These are phyloP conservation scores for Maniola hyperantus DNA, from an alignment of 2,888 invertebrate genomes.

Conservation along the genomic window DNA sequence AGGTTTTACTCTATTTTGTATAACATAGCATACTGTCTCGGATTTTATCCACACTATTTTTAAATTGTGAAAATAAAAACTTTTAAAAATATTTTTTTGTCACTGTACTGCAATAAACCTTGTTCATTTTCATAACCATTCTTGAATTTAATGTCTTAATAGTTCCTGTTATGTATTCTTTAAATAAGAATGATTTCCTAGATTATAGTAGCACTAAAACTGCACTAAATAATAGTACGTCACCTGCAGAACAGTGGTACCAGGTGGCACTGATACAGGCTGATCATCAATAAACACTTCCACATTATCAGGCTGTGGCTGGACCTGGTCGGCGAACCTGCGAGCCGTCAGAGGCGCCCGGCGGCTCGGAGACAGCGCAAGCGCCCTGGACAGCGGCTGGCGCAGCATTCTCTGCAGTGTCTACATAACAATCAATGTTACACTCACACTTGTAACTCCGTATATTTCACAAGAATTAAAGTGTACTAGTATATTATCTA, in stretches of 20 bases:
- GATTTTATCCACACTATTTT: too few species aligned
- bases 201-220: too few species aligned
- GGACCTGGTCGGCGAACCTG: constrained; percentile 75
- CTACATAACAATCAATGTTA: constrained; percentile 34
- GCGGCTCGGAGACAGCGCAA: constrained; percentile 76
- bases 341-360: constrained; percentile 69
- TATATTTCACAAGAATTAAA: neutral
- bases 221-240: constrained; percentile 28
- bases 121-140: too few species aligned
- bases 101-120: too few species aligned
- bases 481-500: neutral
- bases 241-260: constrained; percentile 98
- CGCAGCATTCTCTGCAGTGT: constrained; percentile 86
- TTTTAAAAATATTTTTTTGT: too few species aligned
- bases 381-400: constrained; percentile 87
- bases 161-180: too few species aligned
- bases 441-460: constrained; percentile 1
- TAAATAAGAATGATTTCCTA: too few species aligned
- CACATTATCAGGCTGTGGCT: constrained; percentile 87
- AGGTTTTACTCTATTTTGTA: too few species aligned
- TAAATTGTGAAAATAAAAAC: too few species aligned
- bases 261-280: constrained; percentile 95
- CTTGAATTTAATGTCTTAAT: too few species aligned
- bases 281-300: constrained; percentile 99
- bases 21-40: too few species aligned